A percentile compares a stretch with the other conserved stretches of the same genome.
Evolutionary conservation across 2,113 vertebrate genomes (phyloP).

Genomic region (Cynocephalus volans): DNA sequence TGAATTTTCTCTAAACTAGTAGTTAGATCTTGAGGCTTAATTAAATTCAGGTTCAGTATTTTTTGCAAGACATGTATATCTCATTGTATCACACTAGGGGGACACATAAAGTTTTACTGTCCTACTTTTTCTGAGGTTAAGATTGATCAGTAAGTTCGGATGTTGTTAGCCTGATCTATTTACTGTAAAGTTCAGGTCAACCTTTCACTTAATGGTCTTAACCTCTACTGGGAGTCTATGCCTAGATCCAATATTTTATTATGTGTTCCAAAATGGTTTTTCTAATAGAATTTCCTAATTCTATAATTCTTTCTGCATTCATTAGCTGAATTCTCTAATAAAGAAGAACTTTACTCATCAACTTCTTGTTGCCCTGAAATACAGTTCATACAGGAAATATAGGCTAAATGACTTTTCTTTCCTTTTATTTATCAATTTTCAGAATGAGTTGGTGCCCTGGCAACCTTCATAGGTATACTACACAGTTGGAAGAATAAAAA

Average conservation of each 20-base stretch:
- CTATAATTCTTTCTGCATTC: background rate
- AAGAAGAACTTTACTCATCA: conserved; percentile 38
- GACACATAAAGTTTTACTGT: background rate
- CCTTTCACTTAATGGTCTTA: background rate
- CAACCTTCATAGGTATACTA: background rate
- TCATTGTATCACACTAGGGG: background rate
- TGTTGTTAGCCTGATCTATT: background rate
- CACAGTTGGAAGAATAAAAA: background rate
- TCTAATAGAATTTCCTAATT: background rate
- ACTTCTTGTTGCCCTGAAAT: conserved; percentile 14
- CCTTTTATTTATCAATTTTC: conserved; percentile 42
- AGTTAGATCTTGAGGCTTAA: conserved; percentile 23
- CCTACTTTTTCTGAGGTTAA: conserved; percentile 44
- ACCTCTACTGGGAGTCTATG: background rate
- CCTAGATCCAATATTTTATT: conserved; percentile 7
- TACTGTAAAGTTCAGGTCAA: background rate
- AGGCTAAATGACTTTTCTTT: conserved; percentile 26
- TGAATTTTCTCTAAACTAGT: conserved; percentile 19
- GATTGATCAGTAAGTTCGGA: background rate
- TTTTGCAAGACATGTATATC: background rate
- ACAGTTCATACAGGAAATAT: background rate
- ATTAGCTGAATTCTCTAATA: conserved; percentile 34
- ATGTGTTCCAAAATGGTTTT: background rate
- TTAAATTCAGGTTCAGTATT: conserved; percentile 24
- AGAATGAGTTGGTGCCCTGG: background rate